Evolutionary conservation across 2,797 vertebrate genomes (phyloP).

Genomic region (Cirrhinus mrigala): DNA sequence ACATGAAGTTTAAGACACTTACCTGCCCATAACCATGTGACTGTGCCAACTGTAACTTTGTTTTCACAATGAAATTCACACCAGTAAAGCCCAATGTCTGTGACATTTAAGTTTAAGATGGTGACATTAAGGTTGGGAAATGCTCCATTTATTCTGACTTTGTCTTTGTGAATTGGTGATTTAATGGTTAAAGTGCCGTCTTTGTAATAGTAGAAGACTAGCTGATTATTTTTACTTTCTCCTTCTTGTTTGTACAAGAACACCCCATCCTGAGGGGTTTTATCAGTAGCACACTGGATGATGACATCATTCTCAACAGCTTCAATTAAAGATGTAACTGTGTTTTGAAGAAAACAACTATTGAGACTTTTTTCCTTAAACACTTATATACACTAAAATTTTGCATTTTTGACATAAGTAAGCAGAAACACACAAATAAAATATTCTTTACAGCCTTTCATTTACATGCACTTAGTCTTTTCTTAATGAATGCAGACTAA

Average conservation of each 20-base stretch:
- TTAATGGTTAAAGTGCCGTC: rapidly evolving
- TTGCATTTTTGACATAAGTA: too few relatives aligned
- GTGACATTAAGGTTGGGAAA: neutral
- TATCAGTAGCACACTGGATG: neutral
- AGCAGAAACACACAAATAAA: neutral
- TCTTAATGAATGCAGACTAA: neutral
- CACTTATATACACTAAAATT: too few relatives aligned
- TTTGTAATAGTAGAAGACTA: neutral
- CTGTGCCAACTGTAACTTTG: rapidly evolving
- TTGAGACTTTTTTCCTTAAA: neutral
- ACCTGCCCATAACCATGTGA: neutral
- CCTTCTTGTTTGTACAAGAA: neutral
- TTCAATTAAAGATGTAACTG: neutral
- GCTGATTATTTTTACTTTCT: neutral
- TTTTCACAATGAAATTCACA: constrained; percentile 1
- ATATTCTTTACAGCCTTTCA: neutral
- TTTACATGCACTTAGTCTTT: neutral
- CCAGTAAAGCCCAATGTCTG: neutral
- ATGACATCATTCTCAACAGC: neutral
- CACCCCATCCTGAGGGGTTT: neutral
- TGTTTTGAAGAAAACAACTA: neutral
- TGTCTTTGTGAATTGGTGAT: rapidly evolving
- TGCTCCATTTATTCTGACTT: rapidly evolving
- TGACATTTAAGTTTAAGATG: neutral
- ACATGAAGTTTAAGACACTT: neutral